A percentile compares a stretch with the other conserved stretches of the same genome.
Conservation (phyloP, 2,113 vertebrate species). For the Chionis minor region DNA sequence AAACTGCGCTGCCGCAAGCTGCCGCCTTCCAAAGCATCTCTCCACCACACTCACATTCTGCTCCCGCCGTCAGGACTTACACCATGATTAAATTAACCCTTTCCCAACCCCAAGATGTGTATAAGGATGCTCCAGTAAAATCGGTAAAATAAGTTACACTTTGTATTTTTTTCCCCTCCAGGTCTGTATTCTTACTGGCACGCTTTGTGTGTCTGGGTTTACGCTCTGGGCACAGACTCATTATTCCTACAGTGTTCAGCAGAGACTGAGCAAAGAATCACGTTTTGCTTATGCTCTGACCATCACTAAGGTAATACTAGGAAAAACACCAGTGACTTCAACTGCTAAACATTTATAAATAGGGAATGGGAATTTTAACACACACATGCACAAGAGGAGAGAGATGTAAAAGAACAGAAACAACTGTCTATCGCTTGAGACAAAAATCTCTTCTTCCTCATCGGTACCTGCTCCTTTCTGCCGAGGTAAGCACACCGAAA, state of each 20-base stretch:
- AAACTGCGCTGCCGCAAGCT: neutral
- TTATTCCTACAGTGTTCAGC: constrained; percentile 32
- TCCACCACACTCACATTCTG: neutral
- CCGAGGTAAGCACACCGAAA: neutral
- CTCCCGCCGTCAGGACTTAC: neutral
- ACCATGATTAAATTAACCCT: neutral
- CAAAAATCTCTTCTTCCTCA: neutral
- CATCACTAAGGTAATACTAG: neutral
- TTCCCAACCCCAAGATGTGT: neutral
- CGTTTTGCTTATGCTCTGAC: constrained; percentile 22
- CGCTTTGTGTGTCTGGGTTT: constrained; percentile 1
- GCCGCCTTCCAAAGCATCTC: neutral
- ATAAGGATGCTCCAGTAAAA: neutral
- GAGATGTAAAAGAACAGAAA: neutral
- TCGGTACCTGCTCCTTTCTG: neutral
- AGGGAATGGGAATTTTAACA: constrained; percentile 20
- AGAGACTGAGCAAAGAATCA: constrained; percentile 25
- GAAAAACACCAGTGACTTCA: constrained; percentile 41
- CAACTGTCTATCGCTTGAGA: neutral
- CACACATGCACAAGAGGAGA: neutral
- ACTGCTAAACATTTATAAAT: constrained; percentile 17
- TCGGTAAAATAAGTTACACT: neutral
- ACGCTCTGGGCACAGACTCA: constrained; percentile 9
- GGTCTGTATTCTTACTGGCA: neutral
- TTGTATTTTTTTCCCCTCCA: neutral